Conservation (phyloP, 2,113 vertebrate genomes). For the Arizona elegans region DNA sequence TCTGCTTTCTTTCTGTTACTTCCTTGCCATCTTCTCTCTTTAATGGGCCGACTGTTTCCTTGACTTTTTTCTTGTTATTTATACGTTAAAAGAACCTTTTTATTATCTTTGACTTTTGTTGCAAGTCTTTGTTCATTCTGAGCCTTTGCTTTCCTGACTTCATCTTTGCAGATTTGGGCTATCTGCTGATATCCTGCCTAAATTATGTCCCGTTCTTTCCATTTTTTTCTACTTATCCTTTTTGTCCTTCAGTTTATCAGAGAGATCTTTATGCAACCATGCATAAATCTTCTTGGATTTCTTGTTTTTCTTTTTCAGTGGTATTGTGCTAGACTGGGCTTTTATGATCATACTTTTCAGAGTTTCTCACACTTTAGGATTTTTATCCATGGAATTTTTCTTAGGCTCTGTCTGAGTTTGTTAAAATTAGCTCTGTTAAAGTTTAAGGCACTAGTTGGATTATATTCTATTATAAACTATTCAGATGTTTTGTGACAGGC, state of each 20-base stretch:
- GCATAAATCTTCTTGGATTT: too few relatives aligned
- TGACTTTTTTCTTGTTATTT: not conserved
- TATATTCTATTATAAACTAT: not conserved
- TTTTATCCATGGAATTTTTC: not conserved
- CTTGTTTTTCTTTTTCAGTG: too few relatives aligned
- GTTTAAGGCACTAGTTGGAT: not conserved
- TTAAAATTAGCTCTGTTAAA: not conserved
- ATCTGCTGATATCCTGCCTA: too few relatives aligned
- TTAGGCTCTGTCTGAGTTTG: not conserved
- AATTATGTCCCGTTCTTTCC: too few relatives aligned
- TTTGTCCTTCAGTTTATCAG: too few relatives aligned
- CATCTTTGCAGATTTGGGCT: not conserved
- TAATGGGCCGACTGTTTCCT: not conserved
- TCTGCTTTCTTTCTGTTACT: too few relatives aligned
- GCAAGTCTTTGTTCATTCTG: not conserved
- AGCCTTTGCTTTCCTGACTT: not conserved
- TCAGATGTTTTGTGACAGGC: not conserved
- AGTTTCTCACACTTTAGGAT: not conserved
- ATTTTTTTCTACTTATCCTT: too few relatives aligned
- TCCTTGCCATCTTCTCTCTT: too few relatives aligned
- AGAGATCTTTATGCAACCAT: too few relatives aligned
- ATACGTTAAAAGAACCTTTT: not conserved
- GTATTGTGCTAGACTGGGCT: too few relatives aligned
- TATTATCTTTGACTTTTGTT: not conserved
- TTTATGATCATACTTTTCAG: too few relatives aligned